Percentiles rank a stretch among this genome's conserved stretches.
phyloP scores from a whole-genome alignment of 2,113 vertebrate genomes.

The Struthio camelus region DNA sequence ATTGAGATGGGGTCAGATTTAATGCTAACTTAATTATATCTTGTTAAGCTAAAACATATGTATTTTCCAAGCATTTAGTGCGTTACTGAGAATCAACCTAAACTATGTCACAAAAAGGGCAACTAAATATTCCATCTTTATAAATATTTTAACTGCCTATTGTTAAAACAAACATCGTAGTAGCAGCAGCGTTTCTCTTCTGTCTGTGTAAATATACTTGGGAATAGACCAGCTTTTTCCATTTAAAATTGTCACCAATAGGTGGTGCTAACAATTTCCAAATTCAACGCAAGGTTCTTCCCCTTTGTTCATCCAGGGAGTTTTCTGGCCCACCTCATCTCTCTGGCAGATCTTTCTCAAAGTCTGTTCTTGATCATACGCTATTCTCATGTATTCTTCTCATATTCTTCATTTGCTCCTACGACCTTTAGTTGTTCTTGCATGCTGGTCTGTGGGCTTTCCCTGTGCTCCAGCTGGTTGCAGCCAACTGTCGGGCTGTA shows the following conservation, averaged over 20 bases:
- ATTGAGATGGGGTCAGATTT: neutral
- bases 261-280: neutral
- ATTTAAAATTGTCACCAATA: neutral
- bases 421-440: constrained; percentile 27
- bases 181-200: neutral
- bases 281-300: neutral
- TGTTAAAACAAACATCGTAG: neutral
- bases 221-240: neutral
- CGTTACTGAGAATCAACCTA: neutral
- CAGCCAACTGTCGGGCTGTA: constrained; percentile 34
- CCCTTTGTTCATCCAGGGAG: neutral
- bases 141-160: neutral
- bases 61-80: neutral
- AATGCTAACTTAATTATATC: neutral
- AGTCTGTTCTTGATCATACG: neutral
- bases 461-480: neutral
- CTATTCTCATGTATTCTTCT: neutral
- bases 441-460: neutral
- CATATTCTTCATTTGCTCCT: neutral
- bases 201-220: rapidly evolving
- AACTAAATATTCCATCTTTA: neutral
- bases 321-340: neutral
- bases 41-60: neutral
- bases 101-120: neutral
- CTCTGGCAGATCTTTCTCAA: neutral